Evolutionary conservation across 2,113 vertebrate species (phyloP).

Genomic region (Micromys minutus): DNA sequence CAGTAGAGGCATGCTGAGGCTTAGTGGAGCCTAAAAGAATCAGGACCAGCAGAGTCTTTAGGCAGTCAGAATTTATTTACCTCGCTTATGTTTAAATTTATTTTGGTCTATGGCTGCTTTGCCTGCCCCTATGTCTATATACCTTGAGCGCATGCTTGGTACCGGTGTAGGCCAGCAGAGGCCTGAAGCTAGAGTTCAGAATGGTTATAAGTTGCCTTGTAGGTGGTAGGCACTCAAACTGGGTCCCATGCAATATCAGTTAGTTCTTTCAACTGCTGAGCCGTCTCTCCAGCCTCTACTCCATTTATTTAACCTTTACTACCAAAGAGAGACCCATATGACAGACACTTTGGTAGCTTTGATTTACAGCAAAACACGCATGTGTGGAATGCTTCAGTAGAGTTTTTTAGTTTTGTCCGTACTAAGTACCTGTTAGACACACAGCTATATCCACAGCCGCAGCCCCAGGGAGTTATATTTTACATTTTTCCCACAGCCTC

Average conservation of each 20-base stretch:
- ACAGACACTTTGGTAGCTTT: not conserved
- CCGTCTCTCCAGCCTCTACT: not conserved
- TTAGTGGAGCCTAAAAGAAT: not conserved
- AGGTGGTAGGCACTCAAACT: too few species aligned
- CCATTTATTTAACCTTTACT: not conserved
- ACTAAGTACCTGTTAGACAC: not conserved
- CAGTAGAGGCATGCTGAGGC: not conserved
- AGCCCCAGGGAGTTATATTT: not conserved
- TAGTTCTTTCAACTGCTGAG: not conserved
- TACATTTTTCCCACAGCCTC: constrained; percentile 30
- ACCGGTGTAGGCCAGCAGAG: not conserved
- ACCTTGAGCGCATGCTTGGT: not conserved
- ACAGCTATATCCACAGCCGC: not conserved
- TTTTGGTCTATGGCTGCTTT: not conserved
- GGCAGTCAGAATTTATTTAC: not conserved
- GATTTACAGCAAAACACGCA: not conserved
- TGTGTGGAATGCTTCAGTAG: not conserved
- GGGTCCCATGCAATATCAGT: not conserved
- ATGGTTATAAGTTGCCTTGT: not conserved
- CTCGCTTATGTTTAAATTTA: not conserved
- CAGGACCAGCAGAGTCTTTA: not conserved
- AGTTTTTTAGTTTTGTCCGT: not conserved
- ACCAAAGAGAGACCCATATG: not conserved
- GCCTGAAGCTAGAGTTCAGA: not conserved
- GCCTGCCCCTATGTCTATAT: too few species aligned